These are phyloP conservation scores for Drosophila persimilis DNA, from an alignment of 1,140 invertebrate species.

Conservation along the genomic window DNA sequence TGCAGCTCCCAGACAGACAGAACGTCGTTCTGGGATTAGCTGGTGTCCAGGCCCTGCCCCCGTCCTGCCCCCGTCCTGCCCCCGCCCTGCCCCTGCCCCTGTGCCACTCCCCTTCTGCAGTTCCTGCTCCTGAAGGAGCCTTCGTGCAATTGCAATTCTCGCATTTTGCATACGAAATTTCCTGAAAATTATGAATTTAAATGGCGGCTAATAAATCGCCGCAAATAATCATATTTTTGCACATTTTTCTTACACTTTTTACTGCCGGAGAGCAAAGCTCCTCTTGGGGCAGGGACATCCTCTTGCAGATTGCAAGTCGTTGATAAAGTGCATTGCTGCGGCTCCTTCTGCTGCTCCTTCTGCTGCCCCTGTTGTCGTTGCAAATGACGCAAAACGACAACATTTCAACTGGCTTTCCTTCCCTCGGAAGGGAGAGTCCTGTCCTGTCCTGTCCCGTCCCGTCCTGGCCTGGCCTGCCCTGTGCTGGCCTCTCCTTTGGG, in stretches of 20 bases:
- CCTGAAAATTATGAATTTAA: slow-evolving; percentile 75
- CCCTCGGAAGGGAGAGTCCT: slow-evolving; percentile 14
- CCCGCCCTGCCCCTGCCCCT: neutral
- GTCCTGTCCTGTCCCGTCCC: neutral
- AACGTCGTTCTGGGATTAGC: slow-evolving; percentile 68
- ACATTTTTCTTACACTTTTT: slow-evolving; percentile 34
- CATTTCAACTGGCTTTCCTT: slow-evolving; percentile 47
- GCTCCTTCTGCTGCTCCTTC: slow-evolving; percentile 11
- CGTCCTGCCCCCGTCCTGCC: no score
- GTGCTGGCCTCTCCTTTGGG: no score
- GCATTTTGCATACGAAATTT: slow-evolving; percentile 48
- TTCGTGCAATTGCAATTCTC: slow-evolving; percentile 7
- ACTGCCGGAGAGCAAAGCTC: slow-evolving; percentile 17
- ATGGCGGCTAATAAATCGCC: slow-evolving; percentile 70
- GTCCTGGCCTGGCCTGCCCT: neutral
- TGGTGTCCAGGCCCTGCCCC: neutral
- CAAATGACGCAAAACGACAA: slow-evolving; percentile 56
- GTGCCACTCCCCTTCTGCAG: neutral
- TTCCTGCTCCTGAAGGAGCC: slow-evolving; percentile 1
- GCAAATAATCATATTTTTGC: slow-evolving; percentile 49
- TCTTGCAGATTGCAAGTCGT: slow-evolving; percentile 56
- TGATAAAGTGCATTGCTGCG: slow-evolving; percentile 64
- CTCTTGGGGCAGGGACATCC: slow-evolving; percentile 21
- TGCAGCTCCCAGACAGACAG: slow-evolving; percentile 61
- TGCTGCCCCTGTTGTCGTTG: slow-evolving; percentile 11